phyloP scores from a whole-genome alignment of 2,888 invertebrate genomes.

The Julus scanicus region DNA sequence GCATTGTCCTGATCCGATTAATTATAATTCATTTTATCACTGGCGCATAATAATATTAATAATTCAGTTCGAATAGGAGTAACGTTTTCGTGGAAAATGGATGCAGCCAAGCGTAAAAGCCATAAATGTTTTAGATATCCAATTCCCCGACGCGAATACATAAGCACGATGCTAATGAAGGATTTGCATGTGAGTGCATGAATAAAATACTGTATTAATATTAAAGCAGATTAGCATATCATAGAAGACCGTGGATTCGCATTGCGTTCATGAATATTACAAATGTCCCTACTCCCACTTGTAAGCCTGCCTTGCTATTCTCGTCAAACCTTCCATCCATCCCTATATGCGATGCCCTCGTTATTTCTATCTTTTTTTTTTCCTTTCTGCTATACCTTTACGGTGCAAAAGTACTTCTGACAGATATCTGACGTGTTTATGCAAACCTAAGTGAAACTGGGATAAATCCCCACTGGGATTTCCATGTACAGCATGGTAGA shows the following conservation, averaged over 20 bases:
- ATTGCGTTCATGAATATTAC: constrained; percentile 33
- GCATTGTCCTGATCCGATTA: constrained; percentile 33
- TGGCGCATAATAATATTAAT: constrained; percentile 33
- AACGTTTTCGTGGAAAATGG: constrained; percentile 33
- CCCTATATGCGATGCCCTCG: neutral
- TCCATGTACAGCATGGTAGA: neutral
- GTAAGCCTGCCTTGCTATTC: neutral
- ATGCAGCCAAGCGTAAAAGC: constrained; percentile 22
- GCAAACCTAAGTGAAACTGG: constrained; percentile 27
- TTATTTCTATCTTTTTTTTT: neutral
- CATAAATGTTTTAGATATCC: constrained; percentile 33
- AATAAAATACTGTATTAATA: constrained; percentile 33
- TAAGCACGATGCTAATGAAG: constrained; percentile 33
- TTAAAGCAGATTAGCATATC: constrained; percentile 33
- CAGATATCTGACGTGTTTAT: constrained; percentile 19
- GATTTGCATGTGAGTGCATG: constrained; percentile 21
- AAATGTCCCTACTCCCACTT: neutral
- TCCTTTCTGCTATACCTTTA: neutral
- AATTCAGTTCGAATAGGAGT: neutral
- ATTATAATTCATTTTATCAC: constrained; percentile 25
- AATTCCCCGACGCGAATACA: constrained; percentile 25
- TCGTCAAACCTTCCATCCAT: constrained; percentile 21
- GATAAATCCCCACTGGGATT: constrained; percentile 27
- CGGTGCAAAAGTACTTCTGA: constrained; percentile 33
- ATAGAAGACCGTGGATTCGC: constrained; percentile 17